Evolutionary conservation across 2,113 vertebrate species (phyloP), one percentile per base, ranked within the genome.

Genomic region (Epinephelus fuscoguttatus): DNA sequence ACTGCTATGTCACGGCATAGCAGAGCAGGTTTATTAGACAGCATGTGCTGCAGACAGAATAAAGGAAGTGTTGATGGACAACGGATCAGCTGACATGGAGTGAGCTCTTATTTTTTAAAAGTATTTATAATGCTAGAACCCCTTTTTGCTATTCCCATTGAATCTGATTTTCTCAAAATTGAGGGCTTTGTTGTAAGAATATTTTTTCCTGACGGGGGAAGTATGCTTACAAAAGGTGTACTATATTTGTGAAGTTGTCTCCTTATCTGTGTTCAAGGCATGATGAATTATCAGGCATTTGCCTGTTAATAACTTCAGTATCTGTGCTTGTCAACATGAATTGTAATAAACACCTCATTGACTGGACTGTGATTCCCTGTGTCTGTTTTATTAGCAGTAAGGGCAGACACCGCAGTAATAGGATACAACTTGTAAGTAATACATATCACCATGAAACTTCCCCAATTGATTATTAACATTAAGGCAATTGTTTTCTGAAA

Each of bases 341-440:
- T 50, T 73, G 67, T 85, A 93, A 91, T 94, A 94, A 94, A 93
- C 63, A 84, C 57, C 62, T 84, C 25, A 84, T 23, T 82, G 84
- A 82, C 82, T 81, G 78, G 72, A 68, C 21, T 84, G 75, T 71
- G 56, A 75, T 55, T 63, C 11, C 14, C 10, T 53, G n/a, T 71
- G 5, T 69, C 1, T 76, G 62, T 69, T 59, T 71, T 59, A 23
- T 72, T 73, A 17, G 64, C 11, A 57, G 33, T 57, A 56, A 45
- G 42, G 10, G 8, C 1, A 45, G 11, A 42, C 6, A 37, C 6
- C 0, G 1, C 6, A 37, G 33, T 37, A 6, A 37, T 37, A 45
- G 42, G 42, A 8, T 45, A 10, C 8, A 45, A 45, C 9, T 11
- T 45, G 8, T 37, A 37, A 37, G 33, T 7, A 37, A 37, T 6